A percentile compares a stretch with the other conserved stretches of the same genome.
Conservation (phyloP, 2,888 invertebrate species). For the Tethea ocularis region DNA sequence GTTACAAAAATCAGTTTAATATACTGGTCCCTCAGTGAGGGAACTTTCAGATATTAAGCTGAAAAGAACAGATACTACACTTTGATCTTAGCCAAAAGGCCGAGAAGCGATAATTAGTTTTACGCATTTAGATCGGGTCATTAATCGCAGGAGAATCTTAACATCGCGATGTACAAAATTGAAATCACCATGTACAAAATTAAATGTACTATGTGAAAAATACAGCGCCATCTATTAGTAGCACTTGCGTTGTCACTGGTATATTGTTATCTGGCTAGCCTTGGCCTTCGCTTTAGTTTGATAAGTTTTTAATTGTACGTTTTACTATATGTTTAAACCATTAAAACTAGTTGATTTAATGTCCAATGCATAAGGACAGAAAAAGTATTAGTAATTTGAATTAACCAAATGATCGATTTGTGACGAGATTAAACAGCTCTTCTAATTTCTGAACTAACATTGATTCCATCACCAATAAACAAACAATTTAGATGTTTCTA, state of each 20-base stretch:
- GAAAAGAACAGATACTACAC: slow-evolving; percentile 23
- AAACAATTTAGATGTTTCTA: too few species aligned
- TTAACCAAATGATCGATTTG: background rate
- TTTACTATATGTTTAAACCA: too few species aligned
- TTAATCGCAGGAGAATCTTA: slow-evolving; percentile 9
- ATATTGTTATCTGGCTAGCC: background rate
- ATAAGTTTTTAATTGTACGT: background rate
- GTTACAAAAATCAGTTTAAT: slow-evolving; percentile 22
- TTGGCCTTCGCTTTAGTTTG: slow-evolving; percentile 6
- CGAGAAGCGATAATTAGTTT: slow-evolving; percentile 17
- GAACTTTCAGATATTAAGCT: slow-evolving; percentile 23
- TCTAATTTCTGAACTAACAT: background rate
- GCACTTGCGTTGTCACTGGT: background rate
- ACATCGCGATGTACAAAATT: slow-evolving; percentile 14
- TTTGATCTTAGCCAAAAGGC: slow-evolving; percentile 25
- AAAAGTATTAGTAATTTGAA: background rate
- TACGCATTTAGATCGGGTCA: background rate
- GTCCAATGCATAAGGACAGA: background rate
- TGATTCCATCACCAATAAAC: too few species aligned
- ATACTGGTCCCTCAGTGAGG: slow-evolving; percentile 23
- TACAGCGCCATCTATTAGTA: slow-evolving; percentile 16
- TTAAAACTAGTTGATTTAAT: background rate
- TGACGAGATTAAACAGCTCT: background rate
- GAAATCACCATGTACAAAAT: slow-evolving; percentile 14
- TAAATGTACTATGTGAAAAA: slow-evolving; percentile 6